Evolutionary conservation across 2,888 invertebrate species (phyloP).

Genomic region (Candidula unifasciata): DNA sequence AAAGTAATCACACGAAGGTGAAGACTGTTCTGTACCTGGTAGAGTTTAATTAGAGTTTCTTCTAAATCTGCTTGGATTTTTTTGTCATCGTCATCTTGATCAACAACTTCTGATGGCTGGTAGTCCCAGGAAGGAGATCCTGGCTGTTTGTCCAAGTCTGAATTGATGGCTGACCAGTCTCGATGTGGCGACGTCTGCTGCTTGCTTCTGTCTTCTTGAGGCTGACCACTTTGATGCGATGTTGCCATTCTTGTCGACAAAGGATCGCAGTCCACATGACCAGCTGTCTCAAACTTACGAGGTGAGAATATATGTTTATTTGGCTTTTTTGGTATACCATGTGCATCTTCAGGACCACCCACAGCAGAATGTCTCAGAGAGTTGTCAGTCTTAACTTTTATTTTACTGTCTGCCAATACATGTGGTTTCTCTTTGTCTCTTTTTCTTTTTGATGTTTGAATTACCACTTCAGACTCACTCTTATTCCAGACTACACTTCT

Average conservation of each 20-base stretch:
- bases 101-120: too few relatives aligned
- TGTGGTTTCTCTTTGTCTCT: background rate
- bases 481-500: background rate
- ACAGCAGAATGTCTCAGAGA: too few relatives aligned
- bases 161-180: background rate
- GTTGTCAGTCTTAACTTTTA: too few relatives aligned
- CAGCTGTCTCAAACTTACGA: background rate
- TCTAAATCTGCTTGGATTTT: constrained; percentile 12
- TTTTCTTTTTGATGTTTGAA: background rate
- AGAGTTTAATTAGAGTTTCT: constrained; percentile 2
- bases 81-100: background rate
- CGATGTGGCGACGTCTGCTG: too few relatives aligned
- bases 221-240: background rate
- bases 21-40: background rate
- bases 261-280: background rate
- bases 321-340: background rate
- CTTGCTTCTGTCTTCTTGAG: background rate
- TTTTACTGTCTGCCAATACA: background rate
- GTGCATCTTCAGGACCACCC: background rate
- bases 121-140: background rate
- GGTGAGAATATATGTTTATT: background rate
- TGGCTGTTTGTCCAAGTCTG: too few relatives aligned
- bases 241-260: background rate
- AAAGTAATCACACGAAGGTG: background rate
- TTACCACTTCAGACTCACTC: constrained; percentile 18